These are phyloP conservation scores for Oceanodroma leucorhoa DNA, from an alignment of 2,797 vertebrate genomes.

Conservation along the genomic window DNA sequence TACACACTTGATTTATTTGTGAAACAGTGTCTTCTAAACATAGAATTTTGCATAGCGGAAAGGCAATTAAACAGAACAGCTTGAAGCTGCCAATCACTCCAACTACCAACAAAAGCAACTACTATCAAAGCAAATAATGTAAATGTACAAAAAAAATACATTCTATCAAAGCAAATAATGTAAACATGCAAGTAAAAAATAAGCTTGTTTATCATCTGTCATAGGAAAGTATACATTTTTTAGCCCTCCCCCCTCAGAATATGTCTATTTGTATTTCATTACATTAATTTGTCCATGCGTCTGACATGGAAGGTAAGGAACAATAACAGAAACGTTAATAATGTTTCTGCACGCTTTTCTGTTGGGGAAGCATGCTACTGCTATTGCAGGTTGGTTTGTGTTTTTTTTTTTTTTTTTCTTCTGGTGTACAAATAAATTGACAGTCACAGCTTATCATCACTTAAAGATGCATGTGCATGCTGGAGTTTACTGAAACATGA, in stretches of 20 bases:
- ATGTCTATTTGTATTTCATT: slow-evolving; percentile 7
- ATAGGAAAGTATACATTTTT: slow-evolving; percentile 30
- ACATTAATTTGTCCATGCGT: slow-evolving; percentile 21
- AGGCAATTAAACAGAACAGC: slow-evolving; percentile 79
- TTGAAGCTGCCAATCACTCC: slow-evolving; percentile 78
- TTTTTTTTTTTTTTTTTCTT: not conserved
- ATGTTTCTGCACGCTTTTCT: slow-evolving; percentile 21
- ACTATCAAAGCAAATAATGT: slow-evolving; percentile 80
- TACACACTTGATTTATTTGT: slow-evolving; percentile 72
- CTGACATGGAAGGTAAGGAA: slow-evolving; percentile 12
- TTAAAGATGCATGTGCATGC: slow-evolving; percentile 96
- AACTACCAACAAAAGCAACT: slow-evolving; percentile 74
- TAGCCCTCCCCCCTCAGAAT: not conserved
- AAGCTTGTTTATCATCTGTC: slow-evolving; percentile 63
- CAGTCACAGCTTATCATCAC: slow-evolving; percentile 91
- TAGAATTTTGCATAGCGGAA: slow-evolving; percentile 67
- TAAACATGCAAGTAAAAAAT: slow-evolving; percentile 66
- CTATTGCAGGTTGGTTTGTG: not conserved
- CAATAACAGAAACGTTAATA: slow-evolving; percentile 25
- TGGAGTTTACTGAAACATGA: slow-evolving; percentile 93
- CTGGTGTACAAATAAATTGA: slow-evolving; percentile 86
- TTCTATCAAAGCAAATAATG: slow-evolving; percentile 74
- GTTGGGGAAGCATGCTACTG: not conserved
- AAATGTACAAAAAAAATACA: slow-evolving; percentile 49
- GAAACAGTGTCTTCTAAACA: slow-evolving; percentile 73